phyloP scores from a whole-genome alignment of 2,888 invertebrate genomes.

The Anorthoa munda region DNA sequence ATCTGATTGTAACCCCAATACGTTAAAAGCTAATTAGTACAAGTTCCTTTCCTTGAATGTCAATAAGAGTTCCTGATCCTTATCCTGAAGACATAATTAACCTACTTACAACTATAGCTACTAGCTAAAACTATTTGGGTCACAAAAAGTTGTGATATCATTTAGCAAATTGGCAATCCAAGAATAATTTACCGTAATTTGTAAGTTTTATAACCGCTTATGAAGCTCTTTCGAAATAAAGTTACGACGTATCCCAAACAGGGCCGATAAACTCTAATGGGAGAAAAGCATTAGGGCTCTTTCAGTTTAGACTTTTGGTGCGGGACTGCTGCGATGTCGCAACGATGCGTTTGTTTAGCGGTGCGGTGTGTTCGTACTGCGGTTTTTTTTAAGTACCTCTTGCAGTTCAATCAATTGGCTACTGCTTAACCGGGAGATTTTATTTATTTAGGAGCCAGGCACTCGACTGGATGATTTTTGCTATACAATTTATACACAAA shows the following conservation, averaged over 20 bases:
- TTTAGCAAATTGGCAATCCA: constrained; percentile 35
- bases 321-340: no score
- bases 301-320: no score
- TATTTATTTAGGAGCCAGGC: no score
- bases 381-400: no score
- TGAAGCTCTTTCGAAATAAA: constrained; percentile 48
- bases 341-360: no score
- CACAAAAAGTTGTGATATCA: constrained; percentile 44
- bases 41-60: background rate
- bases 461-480: no score
- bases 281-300: constrained; percentile 17
- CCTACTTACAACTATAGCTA: constrained; percentile 30
- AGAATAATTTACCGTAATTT: constrained; percentile 46
- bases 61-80: constrained; percentile 4
- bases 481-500: no score
- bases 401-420: no score
- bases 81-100: constrained; percentile 24
- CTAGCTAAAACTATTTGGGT: constrained; percentile 10
- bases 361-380: no score
- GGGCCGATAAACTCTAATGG: constrained; percentile 10
- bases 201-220: constrained; percentile 54
- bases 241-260: constrained; percentile 23
- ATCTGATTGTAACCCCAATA: constrained; percentile 3
- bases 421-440: no score
- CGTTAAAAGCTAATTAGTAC: background rate